These are phyloP conservation scores for Trialeurodes vaporariorum DNA, from an alignment of 1,140 invertebrate species.

Conservation along the genomic window DNA sequence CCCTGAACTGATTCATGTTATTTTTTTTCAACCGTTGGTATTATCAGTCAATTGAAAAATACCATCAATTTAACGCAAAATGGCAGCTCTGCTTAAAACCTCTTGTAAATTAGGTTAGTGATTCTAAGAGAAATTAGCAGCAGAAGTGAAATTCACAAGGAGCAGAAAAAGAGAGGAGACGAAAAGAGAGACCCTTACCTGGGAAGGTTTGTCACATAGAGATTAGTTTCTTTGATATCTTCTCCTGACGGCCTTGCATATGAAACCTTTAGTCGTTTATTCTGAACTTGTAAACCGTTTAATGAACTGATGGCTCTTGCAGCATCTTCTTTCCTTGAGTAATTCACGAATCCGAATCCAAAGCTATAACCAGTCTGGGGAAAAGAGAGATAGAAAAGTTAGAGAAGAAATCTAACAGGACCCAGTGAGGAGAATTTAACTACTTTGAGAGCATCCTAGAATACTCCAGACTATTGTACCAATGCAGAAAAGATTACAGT, in stretches of 20 bases:
- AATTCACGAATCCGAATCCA: conserved; percentile 94
- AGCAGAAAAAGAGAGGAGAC: too few species aligned
- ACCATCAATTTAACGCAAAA: too few species aligned
- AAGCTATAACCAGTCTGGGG: conserved; percentile 84
- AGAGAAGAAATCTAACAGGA: too few species aligned
- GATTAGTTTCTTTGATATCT: conserved; percentile 87
- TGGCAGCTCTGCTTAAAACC: too few species aligned
- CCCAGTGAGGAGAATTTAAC: too few species aligned
- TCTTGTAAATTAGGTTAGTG: too few species aligned
- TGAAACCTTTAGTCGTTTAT: conserved; percentile 73
- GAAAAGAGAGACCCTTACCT: conserved; percentile 42
- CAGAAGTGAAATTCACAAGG: background rate
- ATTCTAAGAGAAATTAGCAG: background rate
- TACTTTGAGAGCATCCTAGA: too few species aligned
- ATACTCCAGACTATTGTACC: too few species aligned
- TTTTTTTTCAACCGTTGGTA: too few species aligned
- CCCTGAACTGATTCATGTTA: too few species aligned
- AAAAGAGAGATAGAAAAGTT: conserved; percentile 28
- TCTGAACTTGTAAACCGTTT: conserved; percentile 78
- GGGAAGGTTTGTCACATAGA: conserved; percentile 87
- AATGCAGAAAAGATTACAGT: too few species aligned
- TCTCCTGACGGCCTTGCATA: conserved; percentile 83
- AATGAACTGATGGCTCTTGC: conserved; percentile 69
- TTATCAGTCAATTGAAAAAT: too few species aligned
- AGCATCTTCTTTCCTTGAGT: conserved; percentile 71